phyloP scores from a whole-genome alignment of 2,113 vertebrate genomes.

The Nibea coibor region DNA sequence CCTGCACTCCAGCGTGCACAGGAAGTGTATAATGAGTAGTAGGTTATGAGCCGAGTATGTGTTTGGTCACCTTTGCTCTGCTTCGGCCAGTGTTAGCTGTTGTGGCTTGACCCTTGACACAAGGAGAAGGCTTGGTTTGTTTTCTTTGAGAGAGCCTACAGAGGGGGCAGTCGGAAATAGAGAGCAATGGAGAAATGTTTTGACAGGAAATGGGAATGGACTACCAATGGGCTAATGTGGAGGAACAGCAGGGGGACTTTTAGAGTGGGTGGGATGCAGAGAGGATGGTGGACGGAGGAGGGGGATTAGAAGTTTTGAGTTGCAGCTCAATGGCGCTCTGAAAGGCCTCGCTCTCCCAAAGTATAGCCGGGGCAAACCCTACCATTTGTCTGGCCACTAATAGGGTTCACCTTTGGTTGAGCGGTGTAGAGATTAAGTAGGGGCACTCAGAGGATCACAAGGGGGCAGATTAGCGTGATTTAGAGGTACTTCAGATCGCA shows the following conservation, averaged over 20 bases:
- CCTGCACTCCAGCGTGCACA: conserved; percentile 39
- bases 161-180: conserved; percentile 63
- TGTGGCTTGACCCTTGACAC: conserved; percentile 66
- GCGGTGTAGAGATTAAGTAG: conserved; percentile 71
- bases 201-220: conserved; percentile 81
- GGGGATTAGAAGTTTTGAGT: conserved; percentile 50
- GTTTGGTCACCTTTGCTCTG: conserved; percentile 76
- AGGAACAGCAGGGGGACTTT: conserved; percentile 56
- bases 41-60: conserved; percentile 66
- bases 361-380: conserved; percentile 52
- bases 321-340: conserved; percentile 56
- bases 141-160: conserved; percentile 63
- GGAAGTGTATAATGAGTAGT: conserved; percentile 67
- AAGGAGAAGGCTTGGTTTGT: conserved; percentile 60
- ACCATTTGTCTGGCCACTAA: conserved; percentile 76
- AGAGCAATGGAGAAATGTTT: conserved; percentile 64
- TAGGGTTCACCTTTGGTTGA: conserved; percentile 78
- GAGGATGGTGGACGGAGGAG: background rate
- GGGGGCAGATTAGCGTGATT: conserved; percentile 72
- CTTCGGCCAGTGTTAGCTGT: conserved; percentile 54
- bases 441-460: conserved; percentile 65
- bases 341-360: conserved; percentile 43
- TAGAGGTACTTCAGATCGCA: conserved; percentile 62
- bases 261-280: conserved; percentile 49
- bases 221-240: conserved; percentile 71